Evolutionary conservation across 2,113 vertebrate genomes (phyloP).

Genomic region (Numida meleagris): DNA sequence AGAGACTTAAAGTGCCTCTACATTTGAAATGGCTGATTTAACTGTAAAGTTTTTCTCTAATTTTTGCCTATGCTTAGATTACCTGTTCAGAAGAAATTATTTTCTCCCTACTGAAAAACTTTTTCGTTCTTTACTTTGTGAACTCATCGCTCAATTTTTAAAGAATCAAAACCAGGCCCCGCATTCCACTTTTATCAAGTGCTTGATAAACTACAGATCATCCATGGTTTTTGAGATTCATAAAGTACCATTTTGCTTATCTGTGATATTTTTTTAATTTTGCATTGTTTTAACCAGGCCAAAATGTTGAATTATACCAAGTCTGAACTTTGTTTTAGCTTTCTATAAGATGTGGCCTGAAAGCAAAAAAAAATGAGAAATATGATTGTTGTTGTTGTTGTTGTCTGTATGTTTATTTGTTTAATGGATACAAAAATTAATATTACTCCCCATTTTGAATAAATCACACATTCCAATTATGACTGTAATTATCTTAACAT

Average conservation of each 20-base stretch:
- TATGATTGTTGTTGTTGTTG: fast-evolving
- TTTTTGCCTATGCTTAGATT: background rate
- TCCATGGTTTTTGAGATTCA: background rate
- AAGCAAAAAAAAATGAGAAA: background rate
- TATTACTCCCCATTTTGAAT: background rate
- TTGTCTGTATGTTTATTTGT: background rate
- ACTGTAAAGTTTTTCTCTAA: background rate
- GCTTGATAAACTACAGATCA: constrained; percentile 30
- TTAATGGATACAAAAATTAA: background rate
- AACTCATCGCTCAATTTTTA: background rate
- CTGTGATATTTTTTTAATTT: background rate
- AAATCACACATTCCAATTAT: background rate
- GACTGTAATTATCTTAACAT: background rate
- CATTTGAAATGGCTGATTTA: background rate
- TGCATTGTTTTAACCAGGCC: background rate
- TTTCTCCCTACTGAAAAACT: background rate
- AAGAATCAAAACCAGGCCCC: background rate
- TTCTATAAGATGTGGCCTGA: background rate
- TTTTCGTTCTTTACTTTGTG: background rate
- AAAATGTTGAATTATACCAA: background rate
- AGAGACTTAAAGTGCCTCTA: background rate
- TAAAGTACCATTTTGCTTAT: background rate
- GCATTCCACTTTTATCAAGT: constrained; percentile 53
- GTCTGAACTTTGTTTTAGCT: background rate
- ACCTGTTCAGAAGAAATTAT: background rate